Base-by-base conservation (phyloP, 2,113 vertebrate species). In the Synodontis membranacea region DNA sequence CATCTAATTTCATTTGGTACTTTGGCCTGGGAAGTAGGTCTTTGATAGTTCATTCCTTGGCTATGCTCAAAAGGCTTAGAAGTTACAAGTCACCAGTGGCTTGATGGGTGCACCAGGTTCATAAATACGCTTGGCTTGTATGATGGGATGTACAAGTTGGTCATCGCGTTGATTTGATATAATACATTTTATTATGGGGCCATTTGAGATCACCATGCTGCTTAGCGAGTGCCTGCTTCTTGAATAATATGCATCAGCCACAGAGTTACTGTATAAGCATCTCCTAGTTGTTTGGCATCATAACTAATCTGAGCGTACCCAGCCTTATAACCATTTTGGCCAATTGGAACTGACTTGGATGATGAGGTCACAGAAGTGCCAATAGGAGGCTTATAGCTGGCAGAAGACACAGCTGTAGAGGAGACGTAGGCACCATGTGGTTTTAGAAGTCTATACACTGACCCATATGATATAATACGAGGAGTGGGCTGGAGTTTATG, bases 371-470 rank as follows among this genome's bases (percentile, higher is more conserved):
- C 42, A 44, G 42, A 28, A 25, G 10, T 75, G 42, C 23, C n/a
- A 46, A 44, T 14, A 5, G 42, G 42, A 75, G 12, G 42, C 23
- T 28, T 46, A 75, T 46, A 28, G 25, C 25, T 75, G 28, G 21
- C 8, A 42, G 23, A 28, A 46, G 42, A 23, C 11, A 14, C 23
- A 64, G 37, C 21, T 64, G 39, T 42, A 42, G 23, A 34, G 28
- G 39, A 31, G 15, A 9, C 37, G 31, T 5, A 50, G 17, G 39
- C 28, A 64, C 25, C 15, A 11, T 66, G 28, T 64, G 12, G 81
- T 83, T 83, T 83, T 66, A 66, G 23, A 50, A 68, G 62, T 31
- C 60, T 83, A 5, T 48, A 66, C 44, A 83, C 44, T 6, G 60
- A 25, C 17, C 44, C 81, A 68, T 66, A 48, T 23, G n/a, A 66